Base-by-base conservation (phyloP, 1,140 invertebrate species). In the Sogatella furcifera region DNA sequence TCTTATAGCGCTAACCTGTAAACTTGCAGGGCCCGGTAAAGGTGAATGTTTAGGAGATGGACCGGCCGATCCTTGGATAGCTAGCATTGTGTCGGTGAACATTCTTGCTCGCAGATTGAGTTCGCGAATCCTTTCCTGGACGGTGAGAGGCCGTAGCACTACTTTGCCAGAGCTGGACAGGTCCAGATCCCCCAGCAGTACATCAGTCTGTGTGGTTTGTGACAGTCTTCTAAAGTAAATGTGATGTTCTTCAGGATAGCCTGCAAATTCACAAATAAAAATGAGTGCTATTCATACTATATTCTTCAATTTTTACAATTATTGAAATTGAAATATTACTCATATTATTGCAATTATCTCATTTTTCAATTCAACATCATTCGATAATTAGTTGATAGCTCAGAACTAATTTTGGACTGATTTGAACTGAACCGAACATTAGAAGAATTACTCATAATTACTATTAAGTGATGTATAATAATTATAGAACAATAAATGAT, bases 131-230 rank as follows among this genome's bases (percentile, higher is more conserved):
- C 78, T 63, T 61, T 80, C 77, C 67, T 77, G 77, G 22, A 78
- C 76, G 41, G 71, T 74, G 53, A 77, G 67, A 0, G 76, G 76
- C 31, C 76, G 60, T 3, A 78, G 64, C 17, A 77, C 71, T 8
- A 77, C 71, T 58, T 71, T 71, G 4, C 68, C 70, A 21, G 64
- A 63, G 14, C 68, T 68, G 28, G 71, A 69, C 17, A 71, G 66
- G 57, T 78, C 76, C 52, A 77, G 60, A 64, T 78, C 73, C 0
- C 77, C 76, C 15, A 78, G 61, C 2, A 79, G 63, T 5, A 74
- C 73, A 68, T 79, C 77, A 9, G 77, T 79, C 60, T 79, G 77
- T 3, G 77, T 78, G 4, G 77, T 78, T 64, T 78, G 77, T 4
- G 77, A 78, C 24, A 78, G 62, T 38, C 76, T 66, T 9, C 77